Conservation (phyloP, 2,113 vertebrate species). For the Dromiciops gliroides region DNA sequence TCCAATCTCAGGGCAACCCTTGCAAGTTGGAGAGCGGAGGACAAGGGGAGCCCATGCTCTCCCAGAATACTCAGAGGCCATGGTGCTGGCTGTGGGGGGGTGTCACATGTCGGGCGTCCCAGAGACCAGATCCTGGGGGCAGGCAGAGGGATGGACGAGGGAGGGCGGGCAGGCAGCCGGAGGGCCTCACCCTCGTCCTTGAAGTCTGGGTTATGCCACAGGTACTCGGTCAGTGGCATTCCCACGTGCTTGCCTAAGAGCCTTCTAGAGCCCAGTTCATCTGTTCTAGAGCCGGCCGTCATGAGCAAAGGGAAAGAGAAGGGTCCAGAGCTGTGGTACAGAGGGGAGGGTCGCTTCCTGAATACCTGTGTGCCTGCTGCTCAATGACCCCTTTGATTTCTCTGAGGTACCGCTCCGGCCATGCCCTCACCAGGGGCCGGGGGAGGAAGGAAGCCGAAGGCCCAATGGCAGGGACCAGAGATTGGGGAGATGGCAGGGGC, state of each 20-base stretch:
- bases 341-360: not conserved
- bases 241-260: not conserved
- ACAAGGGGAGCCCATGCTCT: not conserved
- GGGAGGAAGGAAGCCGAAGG: not conserved
- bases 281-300: not conserved
- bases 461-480: not conserved
- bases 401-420: not conserved
- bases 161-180: not conserved
- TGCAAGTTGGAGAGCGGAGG: not conserved
- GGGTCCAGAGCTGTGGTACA: slow-evolving; percentile 23
- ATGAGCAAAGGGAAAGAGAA: not conserved
- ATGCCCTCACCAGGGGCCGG: not conserved
- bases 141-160: not conserved
- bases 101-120: not conserved
- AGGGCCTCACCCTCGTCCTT: not conserved
- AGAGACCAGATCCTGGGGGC: not conserved
- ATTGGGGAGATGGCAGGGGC: not conserved
- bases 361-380: slow-evolving; percentile 34
- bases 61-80: not conserved
- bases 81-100: fast-evolving
- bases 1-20: not conserved
- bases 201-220: not conserved
- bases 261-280: not conserved
- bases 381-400: not conserved
- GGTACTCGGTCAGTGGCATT: not conserved